Evolutionary conservation across 2,888 invertebrate species (phyloP).

Genomic region (Microplitis manilae): DNA sequence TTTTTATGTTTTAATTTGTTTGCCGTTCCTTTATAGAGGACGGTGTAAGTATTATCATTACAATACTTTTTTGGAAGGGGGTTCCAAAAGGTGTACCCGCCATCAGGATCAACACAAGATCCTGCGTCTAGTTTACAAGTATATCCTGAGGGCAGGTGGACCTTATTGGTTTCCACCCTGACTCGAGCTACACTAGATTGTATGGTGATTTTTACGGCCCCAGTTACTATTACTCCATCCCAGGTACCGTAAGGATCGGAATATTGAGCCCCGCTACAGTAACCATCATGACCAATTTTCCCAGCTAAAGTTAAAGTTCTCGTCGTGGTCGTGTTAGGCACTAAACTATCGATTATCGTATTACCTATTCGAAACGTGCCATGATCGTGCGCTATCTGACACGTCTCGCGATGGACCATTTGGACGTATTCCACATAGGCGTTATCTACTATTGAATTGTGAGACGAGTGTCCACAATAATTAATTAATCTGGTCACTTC

Average conservation of each 20-base stretch:
- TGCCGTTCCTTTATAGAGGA: constrained; percentile 39
- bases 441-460: constrained; percentile 27
- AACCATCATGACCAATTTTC: constrained; percentile 15
- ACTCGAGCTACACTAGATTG: constrained; percentile 28
- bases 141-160: constrained; percentile 28
- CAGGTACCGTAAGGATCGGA: constrained; percentile 39
- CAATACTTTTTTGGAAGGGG: constrained; percentile 33
- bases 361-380: constrained; percentile 26
- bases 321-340: constrained; percentile 17
- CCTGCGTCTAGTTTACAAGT: constrained; percentile 9
- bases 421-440: constrained; percentile 30
- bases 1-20: neutral
- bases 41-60: constrained; percentile 32
- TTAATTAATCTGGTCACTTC: constrained; percentile 12
- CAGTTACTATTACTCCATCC: constrained; percentile 36
- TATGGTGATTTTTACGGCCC: constrained; percentile 26
- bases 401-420: constrained; percentile 17
- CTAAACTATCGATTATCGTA: constrained; percentile 21
- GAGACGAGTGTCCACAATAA: constrained; percentile 37
- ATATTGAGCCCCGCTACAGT: constrained; percentile 27
- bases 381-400: constrained; percentile 24
- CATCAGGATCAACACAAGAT: constrained; percentile 32
- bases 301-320: constrained; percentile 27
- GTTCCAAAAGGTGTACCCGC: constrained; percentile 44
- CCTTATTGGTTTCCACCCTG: constrained; percentile 23